A percentile compares a stretch with the other conserved stretches of the same genome.
These are phyloP conservation scores for Hypsopygia costalis DNA, from an alignment of 2,888 invertebrate genomes.

Conservation along the genomic window DNA sequence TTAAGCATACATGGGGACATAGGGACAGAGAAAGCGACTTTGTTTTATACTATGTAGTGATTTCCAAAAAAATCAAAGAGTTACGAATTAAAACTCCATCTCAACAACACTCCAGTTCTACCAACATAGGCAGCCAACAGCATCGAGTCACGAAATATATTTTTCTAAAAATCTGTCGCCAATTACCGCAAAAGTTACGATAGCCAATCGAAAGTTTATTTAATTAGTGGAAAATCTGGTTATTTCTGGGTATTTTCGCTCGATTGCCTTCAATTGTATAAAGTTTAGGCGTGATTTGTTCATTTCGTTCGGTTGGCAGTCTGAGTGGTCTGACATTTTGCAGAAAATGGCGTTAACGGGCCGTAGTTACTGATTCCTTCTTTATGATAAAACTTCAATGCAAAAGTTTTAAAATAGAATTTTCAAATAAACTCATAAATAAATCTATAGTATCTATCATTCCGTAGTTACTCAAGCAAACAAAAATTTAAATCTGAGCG, in stretches of 20 bases:
- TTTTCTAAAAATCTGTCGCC: conserved; percentile 24
- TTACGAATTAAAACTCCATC: no score
- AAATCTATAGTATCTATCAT: no score
- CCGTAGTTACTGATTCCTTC: no score
- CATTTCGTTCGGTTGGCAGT: conserved; percentile 2
- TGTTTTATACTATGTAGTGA: no score
- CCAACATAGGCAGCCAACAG: neutral
- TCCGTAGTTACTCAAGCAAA: neutral
- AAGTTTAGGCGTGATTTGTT: conserved; percentile 4
- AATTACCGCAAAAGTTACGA: conserved; percentile 19
- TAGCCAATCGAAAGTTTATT: conserved; percentile 16
- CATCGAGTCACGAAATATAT: no score
- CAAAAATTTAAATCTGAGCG: neutral
- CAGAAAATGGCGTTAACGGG: no score
- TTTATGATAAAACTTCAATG: no score
- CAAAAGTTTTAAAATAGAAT: no score
- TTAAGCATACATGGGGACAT: no score
- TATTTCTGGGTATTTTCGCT: conserved; percentile 10
- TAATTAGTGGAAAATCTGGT: conserved; percentile 12
- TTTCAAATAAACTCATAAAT: no score
- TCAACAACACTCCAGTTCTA: conserved; percentile 4
- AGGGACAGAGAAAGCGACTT: no score
- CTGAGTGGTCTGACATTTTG: neutral
- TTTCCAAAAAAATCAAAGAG: no score
- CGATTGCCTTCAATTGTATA: conserved; percentile 4